Conservation (phyloP, 2,797 vertebrate species). For the Sibirionetta formosa region DNA sequence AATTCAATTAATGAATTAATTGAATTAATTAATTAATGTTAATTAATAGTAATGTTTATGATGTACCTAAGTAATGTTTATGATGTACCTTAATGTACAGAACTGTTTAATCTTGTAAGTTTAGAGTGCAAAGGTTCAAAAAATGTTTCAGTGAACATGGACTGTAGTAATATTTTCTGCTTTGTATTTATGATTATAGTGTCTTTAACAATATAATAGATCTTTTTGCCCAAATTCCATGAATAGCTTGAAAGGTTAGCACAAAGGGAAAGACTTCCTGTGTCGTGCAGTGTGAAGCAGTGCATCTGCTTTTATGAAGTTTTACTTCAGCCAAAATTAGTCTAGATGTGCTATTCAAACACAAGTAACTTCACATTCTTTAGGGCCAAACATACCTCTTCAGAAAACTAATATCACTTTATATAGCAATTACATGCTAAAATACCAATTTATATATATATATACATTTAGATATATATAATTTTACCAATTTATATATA, state of each 20-base stretch:
- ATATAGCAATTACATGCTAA: fast-evolving
- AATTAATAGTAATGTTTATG: too few relatives aligned
- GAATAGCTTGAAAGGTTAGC: background rate
- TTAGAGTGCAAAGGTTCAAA: fast-evolving
- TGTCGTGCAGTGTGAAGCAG: background rate
- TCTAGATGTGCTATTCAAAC: background rate
- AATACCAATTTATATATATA: fast-evolving
- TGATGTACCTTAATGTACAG: background rate
- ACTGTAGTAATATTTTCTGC: background rate
- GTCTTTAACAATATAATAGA: background rate
- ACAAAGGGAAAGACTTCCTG: fast-evolving
- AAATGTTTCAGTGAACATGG: background rate
- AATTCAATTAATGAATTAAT: too few relatives aligned
- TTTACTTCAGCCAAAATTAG: background rate
- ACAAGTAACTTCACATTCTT: background rate
- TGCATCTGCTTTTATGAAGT: background rate
- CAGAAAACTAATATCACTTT: background rate
- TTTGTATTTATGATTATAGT: background rate
- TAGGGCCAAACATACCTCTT: background rate
- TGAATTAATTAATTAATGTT: too few relatives aligned
- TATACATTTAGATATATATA: too few relatives aligned
- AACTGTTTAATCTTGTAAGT: background rate
- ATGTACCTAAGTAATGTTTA: background rate
- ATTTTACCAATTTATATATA: too few relatives aligned
- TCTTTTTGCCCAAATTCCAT: background rate